Base-by-base conservation (phyloP, 2,113 vertebrate species). In the Centrocercus urophasianus region DNA sequence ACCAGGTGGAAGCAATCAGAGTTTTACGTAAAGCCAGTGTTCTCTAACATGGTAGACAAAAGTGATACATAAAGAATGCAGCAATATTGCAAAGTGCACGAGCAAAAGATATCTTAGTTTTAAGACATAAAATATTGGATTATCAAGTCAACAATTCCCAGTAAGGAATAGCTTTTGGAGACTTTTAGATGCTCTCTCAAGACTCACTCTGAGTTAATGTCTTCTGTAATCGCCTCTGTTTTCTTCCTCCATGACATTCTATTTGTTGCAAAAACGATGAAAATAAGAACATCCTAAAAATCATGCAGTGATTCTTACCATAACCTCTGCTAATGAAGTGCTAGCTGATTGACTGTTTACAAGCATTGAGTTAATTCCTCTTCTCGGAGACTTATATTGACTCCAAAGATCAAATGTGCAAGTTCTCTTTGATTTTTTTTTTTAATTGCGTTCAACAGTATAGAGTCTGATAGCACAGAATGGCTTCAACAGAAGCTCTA, bases 401-500 rank as follows among this genome's bases (percentile, higher is more conserved):
- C 83, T 72, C 57, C 61, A 57, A 22, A 61, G 79, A 81, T 65
- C 65, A 86, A 92, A 86, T 30, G 52, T 56, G 61, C 22, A 81
- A 24, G 13, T 69, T 71, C 40, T 54, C 73, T 81, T 81, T 92
- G 60, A 60, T 65, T 86, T 88, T 72, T 28, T 91, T 90, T 91
- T 38, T 38, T 38, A 86, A 78, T 86, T 84, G 30, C 63, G 86
- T n/a, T 27, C 18, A 61, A 45, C 43, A 57, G 57, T 61, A 43
- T 8, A 60, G 86, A 90, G 27, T 52, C 38, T 65, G 43, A 61
- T 21, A 86, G 32, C 34, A 72, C 19, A 45, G 40, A 78, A 67
- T 77, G 17, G 19, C 13, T 90, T 71, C 11, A 30, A 8, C 24
- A 57, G 67, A 32, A 85, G 30, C n/a, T 86, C 57, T 64, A 45